Percentiles rank a stretch among this genome's conserved stretches.
These are phyloP conservation scores for Cataglyphis altisquamis DNA, from an alignment of 2,888 invertebrate genomes.

Conservation along the genomic window DNA sequence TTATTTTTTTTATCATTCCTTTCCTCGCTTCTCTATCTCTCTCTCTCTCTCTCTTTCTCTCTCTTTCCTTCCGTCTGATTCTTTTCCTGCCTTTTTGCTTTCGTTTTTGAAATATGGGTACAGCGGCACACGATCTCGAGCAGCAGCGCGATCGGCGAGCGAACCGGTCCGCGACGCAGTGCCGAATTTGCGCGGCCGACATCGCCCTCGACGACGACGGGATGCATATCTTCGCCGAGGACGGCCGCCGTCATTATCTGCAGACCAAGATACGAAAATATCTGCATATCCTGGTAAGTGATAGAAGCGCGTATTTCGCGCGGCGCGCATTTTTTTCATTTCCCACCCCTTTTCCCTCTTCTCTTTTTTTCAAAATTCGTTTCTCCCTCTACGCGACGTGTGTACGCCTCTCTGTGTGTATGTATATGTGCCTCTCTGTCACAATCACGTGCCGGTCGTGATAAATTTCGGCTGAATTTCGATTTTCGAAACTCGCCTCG, in stretches of 20 bases:
- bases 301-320: conserved; percentile 13
- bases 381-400: neutral
- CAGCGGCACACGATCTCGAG: conserved; percentile 72
- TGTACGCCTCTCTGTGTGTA: neutral
- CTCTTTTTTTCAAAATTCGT: conserved; percentile 38
- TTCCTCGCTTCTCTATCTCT: neutral
- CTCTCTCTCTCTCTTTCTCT: neutral
- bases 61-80: neutral
- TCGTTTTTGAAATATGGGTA: conserved; percentile 75
- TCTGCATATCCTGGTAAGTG: conserved; percentile 89
- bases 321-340: conserved; percentile 23
- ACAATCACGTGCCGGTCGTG: conserved; percentile 43
- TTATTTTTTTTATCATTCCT: neutral
- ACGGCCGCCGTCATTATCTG: conserved; percentile 89
- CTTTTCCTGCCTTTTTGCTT: neutral
- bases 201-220: conserved; percentile 87
- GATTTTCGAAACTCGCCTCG: conserved; percentile 27
- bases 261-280: conserved; percentile 90
- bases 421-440: neutral
- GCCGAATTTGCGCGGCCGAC: conserved; percentile 89
- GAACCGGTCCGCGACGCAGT: conserved; percentile 80
- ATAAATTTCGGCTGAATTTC: conserved; percentile 22
- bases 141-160: conserved; percentile 70
- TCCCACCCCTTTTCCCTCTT: conserved; percentile 5
- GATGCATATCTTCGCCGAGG: conserved; percentile 89